Percentiles rank a stretch among this genome's conserved stretches.
phyloP scores from a whole-genome alignment of 1,140 invertebrate species.

The Stegodyphus mimosarum region DNA sequence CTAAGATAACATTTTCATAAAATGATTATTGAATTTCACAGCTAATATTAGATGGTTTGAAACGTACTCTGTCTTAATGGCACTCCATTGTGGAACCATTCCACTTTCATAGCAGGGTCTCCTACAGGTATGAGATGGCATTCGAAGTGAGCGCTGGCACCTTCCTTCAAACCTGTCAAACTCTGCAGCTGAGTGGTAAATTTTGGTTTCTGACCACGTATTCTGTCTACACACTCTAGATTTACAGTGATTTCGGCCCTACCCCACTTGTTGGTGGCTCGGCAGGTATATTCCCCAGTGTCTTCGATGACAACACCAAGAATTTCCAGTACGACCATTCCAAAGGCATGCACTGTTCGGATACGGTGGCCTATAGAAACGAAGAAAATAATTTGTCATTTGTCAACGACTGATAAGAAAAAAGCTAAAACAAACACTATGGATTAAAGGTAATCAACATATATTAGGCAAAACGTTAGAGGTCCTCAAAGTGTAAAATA shows the following conservation, averaged over 20 bases:
- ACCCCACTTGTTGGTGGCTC: conserved; percentile 63
- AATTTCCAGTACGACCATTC: conserved; percentile 95
- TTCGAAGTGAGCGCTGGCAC: conserved; percentile 83
- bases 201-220: conserved; percentile 85
- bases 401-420: too few species aligned
- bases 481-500: too few species aligned
- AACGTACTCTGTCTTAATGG: conserved; percentile 81
- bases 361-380: conserved; percentile 75
- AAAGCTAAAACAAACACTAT: too few species aligned
- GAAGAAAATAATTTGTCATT: neutral
- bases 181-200: conserved; percentile 90
- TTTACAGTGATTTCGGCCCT: conserved; percentile 85
- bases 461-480: too few species aligned
- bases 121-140: conserved; percentile 84
- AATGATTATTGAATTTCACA: neutral
- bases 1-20: neutral
- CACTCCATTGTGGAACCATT: conserved; percentile 95
- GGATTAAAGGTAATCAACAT: too few species aligned
- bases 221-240: conserved; percentile 85
- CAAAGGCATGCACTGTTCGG: conserved; percentile 95
- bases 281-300: conserved; percentile 84
- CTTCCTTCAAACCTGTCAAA: conserved; percentile 86
- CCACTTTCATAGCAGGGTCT: conserved; percentile 92
- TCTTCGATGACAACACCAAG: conserved; percentile 81
- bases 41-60: neutral